Base-by-base conservation (phyloP, 2,113 vertebrate species). In the Boulengeromyrus knoepffleri region DNA sequence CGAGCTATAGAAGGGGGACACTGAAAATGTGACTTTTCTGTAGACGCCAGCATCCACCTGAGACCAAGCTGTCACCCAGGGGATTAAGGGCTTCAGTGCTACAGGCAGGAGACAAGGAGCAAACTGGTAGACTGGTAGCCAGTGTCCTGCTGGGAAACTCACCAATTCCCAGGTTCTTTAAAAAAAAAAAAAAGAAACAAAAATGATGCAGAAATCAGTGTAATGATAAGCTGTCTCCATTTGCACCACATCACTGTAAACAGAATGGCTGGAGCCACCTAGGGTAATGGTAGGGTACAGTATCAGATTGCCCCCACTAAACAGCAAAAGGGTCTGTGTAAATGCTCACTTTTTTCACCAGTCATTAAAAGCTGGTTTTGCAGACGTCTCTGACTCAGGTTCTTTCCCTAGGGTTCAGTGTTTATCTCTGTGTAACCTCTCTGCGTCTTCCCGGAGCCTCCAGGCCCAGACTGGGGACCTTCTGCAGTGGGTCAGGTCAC, bases 401-500 rank as follows among this genome's bases (percentile, higher is more conserved):
- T 42, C 39, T 46, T 27, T 80, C 56, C 47, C 53, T 52, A 7
- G 10, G 49, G 2, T 39, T 46, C 53, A 15, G n/a, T 62, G 27
- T 39, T 42, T 62, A 52, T 53, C 85, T 87, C 85, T 83, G n/a
- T 19, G 10, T 80, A 66, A 42, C 6, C 45, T 46, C 83, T 74
- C 53, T 80, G 21, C 39, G n/a, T 52, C 52, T 90, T 66, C 74
- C 52, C 42, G 31, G 70, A 89, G 91, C 27, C 89, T 39, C 36
- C 46, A 52, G 88, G 85, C 74, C 21, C 83, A 74, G 62, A 21
- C 42, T 47, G 2, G 62, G 27, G 62, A 70, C 84, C 85, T 27
- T 88, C 83, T 90, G 50, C 90, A 46, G 42, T 80, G 15, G 66
- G 89, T 93, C 92, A 94, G 92, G 91, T 93, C 92, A 84, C 91